Base-by-base conservation (phyloP, 2,888 invertebrate species). In the Eupithecia subumbrata region DNA sequence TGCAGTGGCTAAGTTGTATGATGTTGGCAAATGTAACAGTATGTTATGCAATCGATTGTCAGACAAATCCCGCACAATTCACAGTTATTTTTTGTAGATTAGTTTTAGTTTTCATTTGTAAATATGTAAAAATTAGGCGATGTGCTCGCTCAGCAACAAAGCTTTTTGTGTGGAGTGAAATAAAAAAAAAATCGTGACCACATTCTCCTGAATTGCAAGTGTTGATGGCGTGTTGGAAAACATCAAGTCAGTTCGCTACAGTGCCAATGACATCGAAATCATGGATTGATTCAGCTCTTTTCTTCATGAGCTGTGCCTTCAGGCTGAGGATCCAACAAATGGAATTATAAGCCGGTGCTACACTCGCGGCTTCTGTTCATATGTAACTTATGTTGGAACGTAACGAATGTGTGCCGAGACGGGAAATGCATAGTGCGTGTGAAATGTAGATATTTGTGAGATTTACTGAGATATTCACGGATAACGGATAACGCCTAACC, bases 281-380 rank as follows among this genome's bases (percentile, higher is more conserved):
- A 37, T 60, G 30, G 0, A 45, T 18, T 56, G 63, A 56, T 37
- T 69, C 43, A 75, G 77, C 71, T 72, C 4, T 30, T 68, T 4
- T 7, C 30, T 34, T 34, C 12, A 22, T 73, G n/a, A 63, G 67
- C 77, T 77, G 64, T 69, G 73, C 67, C 74, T 60, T 18, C 34
- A 48, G 74, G 73, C 74, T 71, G 76, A 78, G 75, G 75, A 76
- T 79, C 77, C 67, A 73, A 80, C 78, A 78, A 80, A 80, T 80
- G 73, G 77, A 81, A 80, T 79, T 80, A 78, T 81, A 81, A 79
- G 80, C 80, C 78, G 72, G 69, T 73, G 76, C 76, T 75, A 79
- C 75, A 76, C 70, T 60, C 77, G 72, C 52, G 70, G 74, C 70
- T 72, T 72, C 72, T 67, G 67, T 72, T 37, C 48, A 70, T 72